Conservation (phyloP, 2,797 vertebrate genomes). For the Urosaurus nigricauda region DNA sequence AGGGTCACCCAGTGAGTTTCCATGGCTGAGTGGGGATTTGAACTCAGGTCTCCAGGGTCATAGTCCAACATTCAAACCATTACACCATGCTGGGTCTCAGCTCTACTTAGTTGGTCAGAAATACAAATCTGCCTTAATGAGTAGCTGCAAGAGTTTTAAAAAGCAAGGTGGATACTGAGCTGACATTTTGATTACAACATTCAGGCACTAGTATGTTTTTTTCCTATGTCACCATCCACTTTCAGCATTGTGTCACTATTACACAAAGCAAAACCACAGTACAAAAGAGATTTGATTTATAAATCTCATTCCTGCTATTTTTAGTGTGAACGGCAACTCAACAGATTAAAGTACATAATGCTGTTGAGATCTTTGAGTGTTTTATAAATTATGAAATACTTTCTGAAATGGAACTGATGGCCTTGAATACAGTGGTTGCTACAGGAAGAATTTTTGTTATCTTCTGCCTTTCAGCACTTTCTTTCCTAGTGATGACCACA, state of each 20-base stretch:
- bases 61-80: too few species aligned
- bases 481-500: neutral
- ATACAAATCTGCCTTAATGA: neutral
- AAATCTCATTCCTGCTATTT: neutral
- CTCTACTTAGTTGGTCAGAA: neutral
- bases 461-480: neutral
- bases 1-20: too few species aligned
- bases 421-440: neutral
- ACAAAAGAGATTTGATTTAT: neutral
- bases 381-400: neutral
- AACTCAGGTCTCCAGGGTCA: too few species aligned
- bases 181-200: neutral
- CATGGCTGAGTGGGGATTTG: too few species aligned
- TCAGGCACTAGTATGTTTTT: neutral
- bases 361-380: neutral
- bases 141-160: too few species aligned
- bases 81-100: neutral
- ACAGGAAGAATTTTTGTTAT: neutral
- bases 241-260: neutral
- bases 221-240: too few species aligned
- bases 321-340: neutral
- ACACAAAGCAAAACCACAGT: neutral
- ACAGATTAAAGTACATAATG: neutral
- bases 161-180: too few species aligned
- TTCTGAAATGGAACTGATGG: neutral